phyloP scores from a whole-genome alignment of 2,797 vertebrate species.

The Melanotaenia parkinsoni region DNA sequence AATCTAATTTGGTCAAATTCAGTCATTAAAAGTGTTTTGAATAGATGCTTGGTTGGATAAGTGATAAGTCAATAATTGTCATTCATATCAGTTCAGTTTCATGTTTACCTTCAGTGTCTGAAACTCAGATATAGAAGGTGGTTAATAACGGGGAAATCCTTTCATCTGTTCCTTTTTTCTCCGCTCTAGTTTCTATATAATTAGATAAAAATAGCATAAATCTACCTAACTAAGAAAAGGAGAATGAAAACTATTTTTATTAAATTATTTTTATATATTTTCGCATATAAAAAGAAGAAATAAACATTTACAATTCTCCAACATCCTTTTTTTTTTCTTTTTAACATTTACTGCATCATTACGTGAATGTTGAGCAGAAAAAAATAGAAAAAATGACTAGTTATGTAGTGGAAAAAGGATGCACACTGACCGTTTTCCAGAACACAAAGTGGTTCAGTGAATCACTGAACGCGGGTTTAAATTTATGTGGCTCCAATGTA shows the following conservation, averaged over 20 bases:
- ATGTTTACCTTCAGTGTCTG: constrained; percentile 1
- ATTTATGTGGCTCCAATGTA: no score
- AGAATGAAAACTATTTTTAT: no score
- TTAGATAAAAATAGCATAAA: not conserved
- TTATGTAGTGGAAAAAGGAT: no score
- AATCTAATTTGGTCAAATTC: not conserved
- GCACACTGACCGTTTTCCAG: no score
- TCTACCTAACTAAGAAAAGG: not conserved
- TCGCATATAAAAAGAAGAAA: not conserved
- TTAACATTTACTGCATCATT: no score
- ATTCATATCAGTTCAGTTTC: constrained; percentile 4
- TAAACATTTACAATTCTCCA: not conserved
- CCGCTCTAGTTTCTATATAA: not conserved
- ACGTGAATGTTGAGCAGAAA: no score
- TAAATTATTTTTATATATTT: constrained; percentile 10
- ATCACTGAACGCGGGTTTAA: no score
- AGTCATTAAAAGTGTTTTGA: constrained; percentile 2
- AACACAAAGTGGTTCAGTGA: no score
- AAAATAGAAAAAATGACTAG: no score
- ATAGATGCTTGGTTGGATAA: constrained; percentile 20
- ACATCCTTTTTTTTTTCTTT: not conserved
- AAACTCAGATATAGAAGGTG: constrained; percentile 19
- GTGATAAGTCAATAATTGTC: constrained; percentile 26
- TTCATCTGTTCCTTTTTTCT: no score
- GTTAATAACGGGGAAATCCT: no score